Conservation (phyloP, 2,888 invertebrate genomes). For the Drosophila nigricruria region DNA sequence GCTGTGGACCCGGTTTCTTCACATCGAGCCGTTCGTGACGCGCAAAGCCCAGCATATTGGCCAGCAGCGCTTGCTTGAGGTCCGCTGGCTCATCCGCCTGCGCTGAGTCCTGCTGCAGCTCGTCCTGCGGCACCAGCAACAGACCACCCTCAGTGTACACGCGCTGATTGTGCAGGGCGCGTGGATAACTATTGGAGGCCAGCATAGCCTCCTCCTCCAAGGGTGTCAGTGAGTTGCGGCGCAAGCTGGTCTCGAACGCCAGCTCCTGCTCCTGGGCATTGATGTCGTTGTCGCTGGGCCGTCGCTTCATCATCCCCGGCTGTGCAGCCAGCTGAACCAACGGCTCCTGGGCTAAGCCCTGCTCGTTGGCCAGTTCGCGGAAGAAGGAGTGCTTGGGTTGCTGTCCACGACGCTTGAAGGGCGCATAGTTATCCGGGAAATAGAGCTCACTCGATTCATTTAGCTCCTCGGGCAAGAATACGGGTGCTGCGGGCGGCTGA, state of each 20-base stretch:
- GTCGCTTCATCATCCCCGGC: conserved; percentile 56
- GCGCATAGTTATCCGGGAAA: conserved; percentile 75
- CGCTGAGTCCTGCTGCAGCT: conserved; percentile 74
- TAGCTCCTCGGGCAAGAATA: conserved; percentile 70
- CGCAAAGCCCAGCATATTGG: conserved; percentile 92
- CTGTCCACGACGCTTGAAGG: conserved; percentile 72
- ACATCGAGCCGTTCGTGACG: conserved; percentile 96
- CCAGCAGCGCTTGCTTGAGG: conserved; percentile 83
- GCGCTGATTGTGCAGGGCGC: conserved; percentile 64
- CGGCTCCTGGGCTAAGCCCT: conserved; percentile 61
- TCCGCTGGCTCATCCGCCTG: conserved; percentile 56
- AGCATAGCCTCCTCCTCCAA: conserved; percentile 83
- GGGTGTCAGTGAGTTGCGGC: conserved; percentile 76
- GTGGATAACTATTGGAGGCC: conserved; percentile 80
- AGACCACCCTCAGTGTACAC: conserved; percentile 89
- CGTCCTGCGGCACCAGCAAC: conserved; percentile 85
- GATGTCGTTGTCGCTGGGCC: conserved; percentile 40
- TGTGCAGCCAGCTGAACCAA: conserved; percentile 30
- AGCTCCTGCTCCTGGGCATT: conserved; percentile 54
- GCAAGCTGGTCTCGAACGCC: conserved; percentile 69
- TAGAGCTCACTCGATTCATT: conserved; percentile 80
- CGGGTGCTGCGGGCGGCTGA: conserved; percentile 46
- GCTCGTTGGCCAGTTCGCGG: conserved; percentile 78
- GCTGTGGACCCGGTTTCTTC: conserved; percentile 96
- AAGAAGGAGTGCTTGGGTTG: conserved; percentile 70